phyloP scores from a whole-genome alignment of 2,113 vertebrate genomes.

The Myocastor coypus region DNA sequence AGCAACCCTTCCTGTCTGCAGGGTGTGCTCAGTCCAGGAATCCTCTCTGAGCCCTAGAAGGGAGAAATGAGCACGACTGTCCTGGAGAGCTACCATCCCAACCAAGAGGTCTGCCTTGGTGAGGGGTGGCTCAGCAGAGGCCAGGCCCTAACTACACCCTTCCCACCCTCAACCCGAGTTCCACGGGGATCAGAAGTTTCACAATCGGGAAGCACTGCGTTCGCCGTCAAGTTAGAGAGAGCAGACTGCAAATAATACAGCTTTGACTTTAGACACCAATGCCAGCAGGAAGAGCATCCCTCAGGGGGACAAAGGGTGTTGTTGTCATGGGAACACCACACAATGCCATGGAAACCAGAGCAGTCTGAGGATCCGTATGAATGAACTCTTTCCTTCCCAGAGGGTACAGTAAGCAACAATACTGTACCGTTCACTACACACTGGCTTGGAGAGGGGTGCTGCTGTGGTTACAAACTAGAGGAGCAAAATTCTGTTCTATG shows the following conservation, averaged over 20 bases:
- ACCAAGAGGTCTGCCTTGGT: not conserved
- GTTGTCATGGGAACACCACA: slow-evolving; percentile 35
- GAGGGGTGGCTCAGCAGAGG: not conserved
- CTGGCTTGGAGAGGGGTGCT: not conserved
- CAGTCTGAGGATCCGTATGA: not conserved
- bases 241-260: not conserved
- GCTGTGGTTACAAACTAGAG: not conserved
- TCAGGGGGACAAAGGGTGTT: not conserved
- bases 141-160: not conserved
- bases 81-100: not conserved
- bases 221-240: not conserved
- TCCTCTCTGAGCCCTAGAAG: not conserved
- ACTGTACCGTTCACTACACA: not conserved
- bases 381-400: not conserved
- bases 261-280: slow-evolving; percentile 41
- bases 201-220: not conserved
- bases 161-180: not conserved
- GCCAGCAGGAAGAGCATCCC: not conserved
- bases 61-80: not conserved
- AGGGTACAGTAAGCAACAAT: not conserved
- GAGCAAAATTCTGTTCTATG: not conserved
- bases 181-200: not conserved
- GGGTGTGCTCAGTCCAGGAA: not conserved
- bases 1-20: not conserved
- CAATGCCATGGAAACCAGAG: slow-evolving; percentile 11